Percentiles rank a stretch among this genome's conserved stretches.
phyloP scores from a whole-genome alignment of 2,888 invertebrate genomes.

The Clepsis dumicolana region DNA sequence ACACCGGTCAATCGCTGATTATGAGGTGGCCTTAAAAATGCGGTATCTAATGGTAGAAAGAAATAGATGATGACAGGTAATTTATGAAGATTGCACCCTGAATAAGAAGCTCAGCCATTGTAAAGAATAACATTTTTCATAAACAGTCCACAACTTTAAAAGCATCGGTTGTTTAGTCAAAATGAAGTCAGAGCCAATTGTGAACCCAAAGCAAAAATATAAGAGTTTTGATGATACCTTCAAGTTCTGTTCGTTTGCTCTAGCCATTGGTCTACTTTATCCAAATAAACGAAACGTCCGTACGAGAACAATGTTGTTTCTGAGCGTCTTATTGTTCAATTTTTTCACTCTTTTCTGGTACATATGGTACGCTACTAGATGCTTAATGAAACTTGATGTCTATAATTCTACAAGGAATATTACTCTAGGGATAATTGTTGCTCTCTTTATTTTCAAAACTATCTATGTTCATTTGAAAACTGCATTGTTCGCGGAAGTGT shows the following conservation, averaged over 20 bases:
- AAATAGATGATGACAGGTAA: constrained; percentile 16
- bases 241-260: constrained; percentile 62
- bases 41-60: constrained; percentile 8
- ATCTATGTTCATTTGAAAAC: constrained; percentile 62
- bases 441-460: constrained; percentile 68
- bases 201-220: constrained; percentile 52
- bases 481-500: constrained; percentile 56
- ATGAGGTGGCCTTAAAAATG: constrained; percentile 1
- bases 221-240: constrained; percentile 67
- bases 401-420: constrained; percentile 66
- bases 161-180: constrained; percentile 14
- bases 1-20: constrained; percentile 24
- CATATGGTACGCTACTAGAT: constrained; percentile 58
- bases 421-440: constrained; percentile 60
- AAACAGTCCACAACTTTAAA: neutral
- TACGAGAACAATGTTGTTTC: constrained; percentile 51
- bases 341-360: constrained; percentile 66
- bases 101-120: constrained; percentile 7
- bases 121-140: neutral
- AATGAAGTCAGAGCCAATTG: constrained; percentile 25
- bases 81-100: constrained; percentile 13
- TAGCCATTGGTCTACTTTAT: constrained; percentile 65
- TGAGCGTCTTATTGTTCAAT: constrained; percentile 52
- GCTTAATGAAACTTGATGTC: constrained; percentile 59
- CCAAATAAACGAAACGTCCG: constrained; percentile 62